phyloP scores from a whole-genome alignment of 1,140 invertebrate species.

The Grapholita molesta region DNA sequence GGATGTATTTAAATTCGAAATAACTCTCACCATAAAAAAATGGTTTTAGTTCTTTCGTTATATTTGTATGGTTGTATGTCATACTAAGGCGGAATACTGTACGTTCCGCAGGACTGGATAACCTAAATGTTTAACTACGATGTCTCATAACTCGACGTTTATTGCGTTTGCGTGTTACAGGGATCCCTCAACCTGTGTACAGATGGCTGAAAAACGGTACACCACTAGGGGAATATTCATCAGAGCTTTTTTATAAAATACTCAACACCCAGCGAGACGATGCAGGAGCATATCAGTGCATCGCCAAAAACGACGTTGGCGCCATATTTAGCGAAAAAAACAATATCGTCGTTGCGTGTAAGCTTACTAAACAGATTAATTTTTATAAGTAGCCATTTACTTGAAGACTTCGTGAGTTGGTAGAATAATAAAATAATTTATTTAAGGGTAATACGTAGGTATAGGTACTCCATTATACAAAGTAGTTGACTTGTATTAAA shows the following conservation, averaged over 20 bases:
- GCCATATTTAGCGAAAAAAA: slow-evolving; percentile 94
- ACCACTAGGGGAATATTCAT: slow-evolving; percentile 85
- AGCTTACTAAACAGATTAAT: slow-evolving; percentile 79
- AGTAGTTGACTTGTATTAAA: slow-evolving; percentile 10
- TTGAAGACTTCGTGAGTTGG: neutral
- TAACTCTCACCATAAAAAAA: no score
- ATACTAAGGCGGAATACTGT: neutral
- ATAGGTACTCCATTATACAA: neutral
- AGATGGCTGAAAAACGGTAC: slow-evolving; percentile 92
- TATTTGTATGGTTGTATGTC: no score
- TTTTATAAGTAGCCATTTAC: slow-evolving; percentile 23
- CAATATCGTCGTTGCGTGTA: slow-evolving; percentile 92
- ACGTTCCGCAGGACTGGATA: neutral
- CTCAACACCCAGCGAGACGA: slow-evolving; percentile 87
- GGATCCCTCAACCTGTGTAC: slow-evolving; percentile 92
- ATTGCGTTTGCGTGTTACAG: slow-evolving; percentile 69
- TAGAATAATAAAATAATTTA: neutral
- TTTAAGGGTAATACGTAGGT: neutral
- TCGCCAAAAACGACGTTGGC: slow-evolving; percentile 93
- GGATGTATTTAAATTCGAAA: no score
- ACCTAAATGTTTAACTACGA: neutral
- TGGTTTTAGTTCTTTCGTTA: no score
- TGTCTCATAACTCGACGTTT: neutral
- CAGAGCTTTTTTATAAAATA: slow-evolving; percentile 90
- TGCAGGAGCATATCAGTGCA: slow-evolving; percentile 93